Percentiles rank a stretch among this genome's conserved stretches.
Conservation (phyloP, 2,888 invertebrate species). For the Druceiella hillmani region DNA sequence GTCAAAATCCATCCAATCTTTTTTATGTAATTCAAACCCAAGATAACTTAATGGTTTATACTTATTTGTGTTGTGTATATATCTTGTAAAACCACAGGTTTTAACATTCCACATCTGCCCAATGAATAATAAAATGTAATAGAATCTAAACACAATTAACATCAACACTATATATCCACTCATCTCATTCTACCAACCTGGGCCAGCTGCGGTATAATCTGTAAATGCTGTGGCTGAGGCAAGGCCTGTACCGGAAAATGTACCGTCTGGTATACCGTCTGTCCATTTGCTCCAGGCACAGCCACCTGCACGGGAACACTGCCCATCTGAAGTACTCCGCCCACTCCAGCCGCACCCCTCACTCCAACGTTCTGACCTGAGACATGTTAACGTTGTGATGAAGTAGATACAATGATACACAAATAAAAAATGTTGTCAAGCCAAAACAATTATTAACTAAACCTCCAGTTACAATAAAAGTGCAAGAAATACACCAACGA, state of each 20-base stretch:
- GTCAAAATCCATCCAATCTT: no score
- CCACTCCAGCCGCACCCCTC: constrained; percentile 28
- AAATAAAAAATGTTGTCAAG: no score
- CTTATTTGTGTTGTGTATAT: no score
- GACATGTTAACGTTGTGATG: constrained; percentile 6
- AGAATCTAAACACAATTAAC: no score
- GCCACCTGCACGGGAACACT: constrained; percentile 90
- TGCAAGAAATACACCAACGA: no score
- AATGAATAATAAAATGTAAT: background rate
- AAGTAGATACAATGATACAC: constrained; percentile 29
- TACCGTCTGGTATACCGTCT: constrained; percentile 92
- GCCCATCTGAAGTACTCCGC: constrained; percentile 32
- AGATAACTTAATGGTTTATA: no score
- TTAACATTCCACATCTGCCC: no score
- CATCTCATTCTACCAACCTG: constrained; percentile 44
- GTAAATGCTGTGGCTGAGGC: constrained; percentile 52
- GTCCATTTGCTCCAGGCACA: constrained; percentile 78
- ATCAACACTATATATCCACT: background rate
- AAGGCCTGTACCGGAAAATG: constrained; percentile 88
- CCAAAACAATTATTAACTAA: no score
- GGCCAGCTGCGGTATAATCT: constrained; percentile 78
- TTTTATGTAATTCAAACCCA: no score
- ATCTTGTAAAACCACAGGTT: no score
- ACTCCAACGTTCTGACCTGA: constrained; percentile 27
- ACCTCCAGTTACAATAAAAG: no score